Evolutionary conservation across 37 sponge, comb jelly and placozoan genomes (phyloP).

Genomic region (Chondrilla cf. caribensis): DNA sequence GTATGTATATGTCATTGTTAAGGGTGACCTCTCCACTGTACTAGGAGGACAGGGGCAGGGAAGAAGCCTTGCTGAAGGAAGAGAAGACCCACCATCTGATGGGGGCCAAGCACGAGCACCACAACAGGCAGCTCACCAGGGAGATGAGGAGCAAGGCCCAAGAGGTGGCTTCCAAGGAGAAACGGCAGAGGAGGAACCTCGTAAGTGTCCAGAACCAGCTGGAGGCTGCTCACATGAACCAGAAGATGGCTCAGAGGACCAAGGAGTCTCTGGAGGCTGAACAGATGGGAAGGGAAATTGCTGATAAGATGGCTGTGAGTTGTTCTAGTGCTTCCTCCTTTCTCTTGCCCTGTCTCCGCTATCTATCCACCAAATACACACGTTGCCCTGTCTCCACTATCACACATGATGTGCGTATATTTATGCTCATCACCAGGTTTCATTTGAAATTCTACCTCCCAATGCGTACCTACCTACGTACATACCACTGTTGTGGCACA

Average conservation of each 20-base stretch:
- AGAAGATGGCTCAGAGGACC: slow-evolving; percentile 16
- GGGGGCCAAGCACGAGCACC: neutral
- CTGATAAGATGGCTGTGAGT: slow-evolving; percentile 14
- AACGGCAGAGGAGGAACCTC: neutral
- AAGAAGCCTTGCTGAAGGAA: neutral
- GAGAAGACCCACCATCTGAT: neutral
- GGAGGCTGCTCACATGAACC: neutral
- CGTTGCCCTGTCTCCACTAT: too few relatives aligned
- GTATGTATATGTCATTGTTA: neutral
- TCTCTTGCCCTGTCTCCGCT: neutral
- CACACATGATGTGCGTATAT: too few relatives aligned
- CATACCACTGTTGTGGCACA: too few relatives aligned
- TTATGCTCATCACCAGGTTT: too few relatives aligned
- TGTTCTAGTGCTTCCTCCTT: neutral
- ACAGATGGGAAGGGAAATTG: slow-evolving; percentile 4
- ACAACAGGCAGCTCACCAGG: neutral
- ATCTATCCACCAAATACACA: too few relatives aligned
- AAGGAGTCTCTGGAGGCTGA: slow-evolving; percentile 23
- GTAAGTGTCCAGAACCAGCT: neutral
- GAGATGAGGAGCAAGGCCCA: neutral
- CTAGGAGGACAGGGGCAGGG: slow-evolving; percentile 11
- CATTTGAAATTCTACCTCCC: too few relatives aligned
- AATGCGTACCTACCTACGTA: too few relatives aligned
- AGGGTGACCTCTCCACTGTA: neutral
- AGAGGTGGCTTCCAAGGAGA: neutral